Evolutionary conservation across 2,113 vertebrate species (phyloP), one percentile per base, ranked within the genome.

Genomic region (Balaeniceps rex): DNA sequence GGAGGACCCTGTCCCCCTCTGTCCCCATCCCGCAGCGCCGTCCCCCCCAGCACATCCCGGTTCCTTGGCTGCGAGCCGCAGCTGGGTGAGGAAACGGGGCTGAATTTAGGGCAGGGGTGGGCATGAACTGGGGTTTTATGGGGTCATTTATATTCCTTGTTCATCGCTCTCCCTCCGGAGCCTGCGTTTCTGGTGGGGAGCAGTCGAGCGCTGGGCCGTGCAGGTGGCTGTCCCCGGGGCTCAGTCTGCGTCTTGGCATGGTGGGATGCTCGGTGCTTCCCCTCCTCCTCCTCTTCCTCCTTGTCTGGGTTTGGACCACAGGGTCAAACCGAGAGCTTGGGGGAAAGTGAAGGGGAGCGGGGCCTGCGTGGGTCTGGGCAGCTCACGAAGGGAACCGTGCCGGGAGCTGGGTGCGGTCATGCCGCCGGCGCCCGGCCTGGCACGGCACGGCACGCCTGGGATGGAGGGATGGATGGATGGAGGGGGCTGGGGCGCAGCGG

Each of bases 121-220:
- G 65, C 40, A 3, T 58, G 42, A 46, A 66, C 63, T 60, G 70
- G 29, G 44, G 31, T 13, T 55, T 74, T 55, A 5, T 6, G 26
- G 82, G 55, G 79, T 44, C 15, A 4, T 40, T 58, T 31, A 3
- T 84, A 33, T 28, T 51, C 46, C 52, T 66, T 40, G 9, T 70
- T 58, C 34, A 11, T 46, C 14, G 9, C 46, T 31, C 42, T 46
- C 38, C 44, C 68, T 23, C 46, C 0, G 65, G n/a, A 64, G 13
- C 51, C 36, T 9, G 12, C 3, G 6, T 72, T 9, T 69, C 42
- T 28, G 3, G 21, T 2, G 8, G 49, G 88, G 66, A 83, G 49
- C 24, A 7, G 0, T 18, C 0, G 7, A 66, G 72, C 0, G 0
- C 61, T 6, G 46, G 78, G 90, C 40, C 10, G 23, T 2, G n/a